These are phyloP conservation scores for Sebastes itinus DNA, from an alignment of 2,797 vertebrate genomes.

Conservation along the genomic window DNA sequence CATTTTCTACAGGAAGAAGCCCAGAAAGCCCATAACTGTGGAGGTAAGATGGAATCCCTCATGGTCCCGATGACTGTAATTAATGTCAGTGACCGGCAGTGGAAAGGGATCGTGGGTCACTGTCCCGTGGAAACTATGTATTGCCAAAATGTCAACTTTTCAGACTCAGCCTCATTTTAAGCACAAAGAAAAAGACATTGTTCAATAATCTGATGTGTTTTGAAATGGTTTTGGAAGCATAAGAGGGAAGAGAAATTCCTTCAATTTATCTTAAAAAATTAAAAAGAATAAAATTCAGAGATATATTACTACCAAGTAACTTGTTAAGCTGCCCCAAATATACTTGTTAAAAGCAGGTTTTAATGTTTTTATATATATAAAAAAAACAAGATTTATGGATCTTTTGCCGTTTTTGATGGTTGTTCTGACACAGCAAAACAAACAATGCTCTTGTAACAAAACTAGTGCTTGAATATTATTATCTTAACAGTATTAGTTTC, in stretches of 20 bases:
- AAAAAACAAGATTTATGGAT: neutral
- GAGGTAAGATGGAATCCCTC: constrained; percentile 81
- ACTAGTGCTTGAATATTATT: neutral
- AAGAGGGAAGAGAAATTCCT: neutral
- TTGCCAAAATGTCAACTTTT: neutral
- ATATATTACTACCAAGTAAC: neutral
- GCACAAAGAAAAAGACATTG: neutral
- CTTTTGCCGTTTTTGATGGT: neutral
- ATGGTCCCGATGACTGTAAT: neutral
- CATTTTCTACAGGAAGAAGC: constrained; percentile 91
- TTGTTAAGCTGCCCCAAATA: neutral
- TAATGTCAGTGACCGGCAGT: neutral
- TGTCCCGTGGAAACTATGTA: neutral
- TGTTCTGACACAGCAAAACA: neutral
- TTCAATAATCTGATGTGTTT: neutral
- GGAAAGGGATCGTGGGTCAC: neutral
- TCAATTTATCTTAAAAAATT: neutral
- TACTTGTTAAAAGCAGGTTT: neutral
- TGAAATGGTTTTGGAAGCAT: neutral
- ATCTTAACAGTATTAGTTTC: neutral
- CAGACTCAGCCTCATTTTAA: neutral
- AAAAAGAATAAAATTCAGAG: neutral
- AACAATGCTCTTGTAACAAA: neutral
- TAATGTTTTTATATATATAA: neutral
- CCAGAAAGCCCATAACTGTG: constrained; percentile 85